phyloP scores from a whole-genome alignment of 2,888 invertebrate species.

The Caenorhabditis zanzibari region DNA sequence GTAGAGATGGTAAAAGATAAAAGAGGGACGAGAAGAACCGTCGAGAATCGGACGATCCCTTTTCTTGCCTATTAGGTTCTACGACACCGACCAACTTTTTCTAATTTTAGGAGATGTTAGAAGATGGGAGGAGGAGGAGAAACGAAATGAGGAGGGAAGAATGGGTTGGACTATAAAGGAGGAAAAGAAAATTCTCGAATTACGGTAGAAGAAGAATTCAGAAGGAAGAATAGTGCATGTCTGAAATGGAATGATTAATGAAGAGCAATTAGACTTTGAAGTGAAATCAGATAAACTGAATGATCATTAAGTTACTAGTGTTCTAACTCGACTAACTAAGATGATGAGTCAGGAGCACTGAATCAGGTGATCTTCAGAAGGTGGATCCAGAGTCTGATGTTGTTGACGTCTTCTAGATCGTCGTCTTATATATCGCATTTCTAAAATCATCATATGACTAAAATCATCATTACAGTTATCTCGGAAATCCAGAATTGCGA shows the following conservation, averaged over 20 bases:
- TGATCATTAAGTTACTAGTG: neutral
- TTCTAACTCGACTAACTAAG: neutral
- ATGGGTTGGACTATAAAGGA: neutral
- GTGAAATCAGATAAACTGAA: neutral
- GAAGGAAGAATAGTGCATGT: neutral
- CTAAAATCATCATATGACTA: slow-evolving; percentile 24
- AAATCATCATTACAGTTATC: slow-evolving; percentile 13
- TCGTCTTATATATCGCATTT: slow-evolving; percentile 9
- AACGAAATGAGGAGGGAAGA: neutral
- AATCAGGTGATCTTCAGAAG: neutral
- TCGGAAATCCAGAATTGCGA: slow-evolving; percentile 22
- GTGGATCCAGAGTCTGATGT: no score
- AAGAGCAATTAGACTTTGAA: slow-evolving; percentile 27
- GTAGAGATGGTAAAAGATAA: slow-evolving; percentile 47
- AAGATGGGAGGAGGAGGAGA: neutral
- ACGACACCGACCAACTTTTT: slow-evolving; percentile 19
- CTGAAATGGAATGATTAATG: neutral
- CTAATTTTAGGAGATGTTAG: slow-evolving; percentile 21
- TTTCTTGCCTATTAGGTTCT: slow-evolving; percentile 26
- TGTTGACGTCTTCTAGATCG: slow-evolving; percentile 3
- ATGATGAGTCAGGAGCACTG: neutral
- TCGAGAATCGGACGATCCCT: slow-evolving; percentile 21
- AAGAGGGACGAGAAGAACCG: slow-evolving; percentile 38
- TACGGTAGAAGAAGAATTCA: neutral
- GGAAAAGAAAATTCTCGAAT: neutral